phyloP scores from a whole-genome alignment of 2,888 invertebrate genomes.

The Actias luna region DNA sequence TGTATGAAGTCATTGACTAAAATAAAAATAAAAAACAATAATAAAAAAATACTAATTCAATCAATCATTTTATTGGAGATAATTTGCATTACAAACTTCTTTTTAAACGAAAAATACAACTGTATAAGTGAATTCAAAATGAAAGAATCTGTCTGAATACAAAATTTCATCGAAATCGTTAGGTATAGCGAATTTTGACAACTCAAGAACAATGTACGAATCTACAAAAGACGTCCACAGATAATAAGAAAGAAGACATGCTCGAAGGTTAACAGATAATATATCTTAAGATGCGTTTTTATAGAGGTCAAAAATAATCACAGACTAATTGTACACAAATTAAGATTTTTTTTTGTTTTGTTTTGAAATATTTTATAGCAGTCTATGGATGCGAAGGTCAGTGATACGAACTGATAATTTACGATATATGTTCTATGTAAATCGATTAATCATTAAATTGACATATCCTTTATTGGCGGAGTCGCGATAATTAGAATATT shows the following conservation, averaged over 20 bases:
- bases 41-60: no score
- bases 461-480: not conserved
- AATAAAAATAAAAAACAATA: no score
- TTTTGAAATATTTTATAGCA: not conserved
- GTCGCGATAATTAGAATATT: no score
- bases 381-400: not conserved
- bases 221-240: not conserved
- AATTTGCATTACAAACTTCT: no score
- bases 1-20: no score
- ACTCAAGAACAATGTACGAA: not conserved
- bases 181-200: not conserved
- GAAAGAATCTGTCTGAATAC: no score
- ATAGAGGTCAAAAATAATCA: not conserved
- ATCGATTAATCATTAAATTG: not conserved
- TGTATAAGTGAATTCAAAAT: no score
- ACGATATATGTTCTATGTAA: no score
- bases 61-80: no score
- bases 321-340: not conserved
- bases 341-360: not conserved
- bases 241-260: not conserved
- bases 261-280: conserved; percentile 1
- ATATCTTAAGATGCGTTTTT: conserved; percentile 1
- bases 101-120: no score
- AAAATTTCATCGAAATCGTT: no score
- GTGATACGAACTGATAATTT: no score